Base-by-base conservation (phyloP, 2,797 vertebrate species). In the Chaetodon trifasciatus region DNA sequence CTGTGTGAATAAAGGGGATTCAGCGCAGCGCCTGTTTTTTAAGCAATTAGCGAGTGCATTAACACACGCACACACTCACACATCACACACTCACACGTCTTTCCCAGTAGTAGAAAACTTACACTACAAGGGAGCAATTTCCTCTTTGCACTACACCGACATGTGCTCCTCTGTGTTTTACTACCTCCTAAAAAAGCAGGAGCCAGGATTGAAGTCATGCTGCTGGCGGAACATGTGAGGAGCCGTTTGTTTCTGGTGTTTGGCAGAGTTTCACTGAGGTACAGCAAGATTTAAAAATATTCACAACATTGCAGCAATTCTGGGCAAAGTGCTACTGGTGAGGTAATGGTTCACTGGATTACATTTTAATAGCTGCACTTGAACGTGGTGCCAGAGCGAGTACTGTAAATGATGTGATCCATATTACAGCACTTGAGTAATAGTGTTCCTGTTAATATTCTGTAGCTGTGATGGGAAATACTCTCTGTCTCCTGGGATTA, bases 131-230 rank as follows among this genome's bases (percentile, higher is more conserved):
- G 67, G 70, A 85, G 86, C 86, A 89, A 88, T 91, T 92, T 91
- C 88, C 87, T 91, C 81, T 89, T 81, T 52, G 72, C 71, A 35
- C 85, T 64, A 55, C 82, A 86, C 76, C 74, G 88, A 78, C 77
- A 87, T 87, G 82, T 81, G 78, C 85, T 88, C 72, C 80, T 88
- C 75, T 86, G 81, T 68, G 66, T 91, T 91, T 92, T 89, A 91
- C 86, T 86, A 66, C 83, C 86, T 88, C 78, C 84, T 91, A 86
- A 89, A 91, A 86, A 70, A 28, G 66, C 44, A n/a, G 82, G 58
- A 83, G 89, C 91, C 91, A 93, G 90, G 82, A 84, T 73, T 90
- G 90, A 93, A 93, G 93, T 95, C 93, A 95, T 92, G 88, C 71
- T 91, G 67, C 89, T 95, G 94, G 94, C 92, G 15, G 8, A 40